Evolutionary conservation across 2,888 invertebrate species (phyloP).

Genomic region (Nycteola revayana): DNA sequence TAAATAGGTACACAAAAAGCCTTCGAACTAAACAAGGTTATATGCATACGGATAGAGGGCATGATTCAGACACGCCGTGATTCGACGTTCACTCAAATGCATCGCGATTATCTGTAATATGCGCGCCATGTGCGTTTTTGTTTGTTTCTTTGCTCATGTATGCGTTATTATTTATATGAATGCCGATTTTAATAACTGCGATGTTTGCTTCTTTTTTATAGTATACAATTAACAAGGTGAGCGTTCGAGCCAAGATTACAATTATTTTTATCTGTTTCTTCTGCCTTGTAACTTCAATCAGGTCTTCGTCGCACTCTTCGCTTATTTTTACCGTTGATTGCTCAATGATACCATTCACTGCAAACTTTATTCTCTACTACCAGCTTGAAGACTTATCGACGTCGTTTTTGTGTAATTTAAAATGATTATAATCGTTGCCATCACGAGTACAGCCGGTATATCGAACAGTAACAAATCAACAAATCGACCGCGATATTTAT

Average conservation of each 20-base stretch:
- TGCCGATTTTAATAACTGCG: conserved; percentile 37
- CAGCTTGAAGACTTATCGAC: conserved; percentile 43
- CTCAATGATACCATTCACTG: conserved; percentile 47
- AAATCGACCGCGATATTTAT: conserved; percentile 53
- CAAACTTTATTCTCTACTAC: conserved; percentile 49
- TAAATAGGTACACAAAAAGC: conserved; percentile 47
- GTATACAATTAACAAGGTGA: conserved; percentile 27
- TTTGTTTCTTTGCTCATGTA: conserved; percentile 10
- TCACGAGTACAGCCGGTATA: conserved; percentile 63
- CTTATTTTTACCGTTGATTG: conserved; percentile 59
- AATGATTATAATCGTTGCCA: conserved; percentile 56
- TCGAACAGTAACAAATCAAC: conserved; percentile 49
- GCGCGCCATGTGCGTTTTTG: conserved; percentile 37
- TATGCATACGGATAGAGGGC: conserved; percentile 30
- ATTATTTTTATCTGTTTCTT: conserved; percentile 34
- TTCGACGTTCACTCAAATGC: conserved; percentile 47
- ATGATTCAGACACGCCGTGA: conserved; percentile 45
- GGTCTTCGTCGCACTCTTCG: conserved; percentile 39
- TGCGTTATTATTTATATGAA: conserved; percentile 22
- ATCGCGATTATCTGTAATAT: conserved; percentile 42
- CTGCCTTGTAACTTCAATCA: conserved; percentile 41
- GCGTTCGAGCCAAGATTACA: conserved; percentile 26
- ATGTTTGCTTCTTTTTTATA: too few species aligned
- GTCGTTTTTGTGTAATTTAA: conserved; percentile 54
- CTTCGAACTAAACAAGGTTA: conserved; percentile 60